These are phyloP conservation scores for Chlorops oryzae DNA, from an alignment of 1,140 invertebrate genomes.

Conservation along the genomic window DNA sequence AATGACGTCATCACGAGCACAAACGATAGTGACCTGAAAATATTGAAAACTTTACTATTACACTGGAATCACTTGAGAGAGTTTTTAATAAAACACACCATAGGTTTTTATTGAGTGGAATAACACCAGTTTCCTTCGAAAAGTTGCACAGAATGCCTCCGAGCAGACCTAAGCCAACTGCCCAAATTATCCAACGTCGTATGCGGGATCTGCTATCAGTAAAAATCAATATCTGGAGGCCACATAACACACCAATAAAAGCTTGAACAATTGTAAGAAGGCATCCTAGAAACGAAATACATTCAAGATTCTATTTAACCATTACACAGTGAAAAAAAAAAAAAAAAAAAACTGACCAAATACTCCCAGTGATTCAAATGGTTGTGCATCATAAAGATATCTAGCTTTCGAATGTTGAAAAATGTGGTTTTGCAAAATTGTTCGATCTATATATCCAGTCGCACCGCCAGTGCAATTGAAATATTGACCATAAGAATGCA, in stretches of 20 bases:
- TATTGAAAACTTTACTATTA: not conserved
- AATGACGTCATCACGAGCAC: constrained; percentile 70
- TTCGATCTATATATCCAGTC: constrained; percentile 75
- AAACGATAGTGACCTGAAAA: constrained; percentile 67
- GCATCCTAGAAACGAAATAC: constrained; percentile 51
- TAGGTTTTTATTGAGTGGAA: constrained; percentile 90
- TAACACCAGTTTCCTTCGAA: constrained; percentile 67
- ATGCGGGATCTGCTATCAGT: constrained; percentile 57
- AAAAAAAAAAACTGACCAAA: too few species aligned
- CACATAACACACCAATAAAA: constrained; percentile 78
- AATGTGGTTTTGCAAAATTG: constrained; percentile 70
- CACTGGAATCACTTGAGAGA: too few species aligned
- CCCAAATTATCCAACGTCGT: constrained; percentile 66
- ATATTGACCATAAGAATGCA: constrained; percentile 57
- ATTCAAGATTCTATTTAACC: too few species aligned
- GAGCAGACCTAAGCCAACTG: constrained; percentile 56
- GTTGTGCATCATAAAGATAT: constrained; percentile 62
- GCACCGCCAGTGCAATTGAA: constrained; percentile 81
- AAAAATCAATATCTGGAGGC: constrained; percentile 69
- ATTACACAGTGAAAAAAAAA: too few species aligned
- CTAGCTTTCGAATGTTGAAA: constrained; percentile 63
- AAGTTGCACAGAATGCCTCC: constrained; percentile 69
- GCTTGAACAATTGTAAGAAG: constrained; percentile 72
- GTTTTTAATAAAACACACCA: too few species aligned
- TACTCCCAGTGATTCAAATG: constrained; percentile 84